phyloP scores from a whole-genome alignment of 2,888 invertebrate genomes.

The Drosophila borborema region DNA sequence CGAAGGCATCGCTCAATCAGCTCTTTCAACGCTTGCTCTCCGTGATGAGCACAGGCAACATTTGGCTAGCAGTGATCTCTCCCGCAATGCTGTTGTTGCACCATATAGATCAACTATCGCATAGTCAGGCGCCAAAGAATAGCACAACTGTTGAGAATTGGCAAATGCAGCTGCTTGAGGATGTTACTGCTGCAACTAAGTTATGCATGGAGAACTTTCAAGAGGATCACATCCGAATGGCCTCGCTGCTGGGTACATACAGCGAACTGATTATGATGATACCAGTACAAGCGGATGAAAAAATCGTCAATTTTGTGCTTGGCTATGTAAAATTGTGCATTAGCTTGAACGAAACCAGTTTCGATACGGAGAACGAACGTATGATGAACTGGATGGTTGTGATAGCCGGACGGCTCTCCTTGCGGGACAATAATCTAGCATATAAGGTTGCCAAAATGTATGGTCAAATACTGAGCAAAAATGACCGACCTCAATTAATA shows the following conservation, averaged over 20 bases:
- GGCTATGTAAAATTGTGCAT: conserved; percentile 78
- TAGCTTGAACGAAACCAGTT: conserved; percentile 72
- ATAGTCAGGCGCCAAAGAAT: conserved; percentile 65
- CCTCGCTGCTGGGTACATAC: conserved; percentile 82
- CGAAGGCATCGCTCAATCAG: conserved; percentile 82
- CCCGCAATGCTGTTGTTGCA: conserved; percentile 82
- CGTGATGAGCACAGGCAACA: conserved; percentile 75
- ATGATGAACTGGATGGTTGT: conserved; percentile 84
- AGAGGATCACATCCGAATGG: conserved; percentile 72
- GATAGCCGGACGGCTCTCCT: conserved; percentile 79
- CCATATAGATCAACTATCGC: conserved; percentile 75
- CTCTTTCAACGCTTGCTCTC: conserved; percentile 79
- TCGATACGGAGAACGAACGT: conserved; percentile 82
- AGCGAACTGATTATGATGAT: conserved; percentile 82
- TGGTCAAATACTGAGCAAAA: conserved; percentile 56
- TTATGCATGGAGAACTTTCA: conserved; percentile 75
- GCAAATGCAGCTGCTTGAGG: conserved; percentile 74
- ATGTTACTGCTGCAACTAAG: conserved; percentile 68
- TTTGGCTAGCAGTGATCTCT: conserved; percentile 81
- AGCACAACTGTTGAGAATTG: conserved; percentile 58
- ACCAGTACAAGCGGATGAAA: conserved; percentile 60
- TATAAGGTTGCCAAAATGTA: conserved; percentile 49
- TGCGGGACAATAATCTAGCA: conserved; percentile 77
- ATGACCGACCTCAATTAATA: conserved; percentile 83
- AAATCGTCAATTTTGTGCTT: conserved; percentile 77